Percentiles rank a stretch among this genome's conserved stretches.
Evolutionary conservation across 1,140 invertebrate genomes (phyloP).

Genomic region (Sitophilus oryzae): DNA sequence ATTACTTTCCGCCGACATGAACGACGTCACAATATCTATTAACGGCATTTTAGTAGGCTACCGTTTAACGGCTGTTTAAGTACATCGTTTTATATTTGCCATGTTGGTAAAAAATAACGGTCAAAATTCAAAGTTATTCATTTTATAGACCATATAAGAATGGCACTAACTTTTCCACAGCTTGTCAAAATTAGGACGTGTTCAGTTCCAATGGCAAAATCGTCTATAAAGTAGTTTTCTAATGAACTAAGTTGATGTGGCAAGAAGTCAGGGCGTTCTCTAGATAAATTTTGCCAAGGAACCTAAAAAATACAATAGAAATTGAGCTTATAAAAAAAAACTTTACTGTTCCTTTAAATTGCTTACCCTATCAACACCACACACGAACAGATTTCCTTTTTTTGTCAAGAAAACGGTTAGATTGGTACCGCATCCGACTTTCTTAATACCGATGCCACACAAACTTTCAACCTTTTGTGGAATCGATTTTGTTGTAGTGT

Average conservation of each 20-base stretch:
- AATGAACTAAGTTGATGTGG: slow-evolving; percentile 47
- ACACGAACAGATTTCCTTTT: slow-evolving; percentile 56
- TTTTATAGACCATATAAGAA: no score
- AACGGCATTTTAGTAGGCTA: no score
- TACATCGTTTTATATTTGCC: no score
- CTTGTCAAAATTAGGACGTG: slow-evolving; percentile 56
- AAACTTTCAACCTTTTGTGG: slow-evolving; percentile 54
- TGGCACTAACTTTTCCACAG: slow-evolving; percentile 53
- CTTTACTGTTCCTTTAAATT: neutral
- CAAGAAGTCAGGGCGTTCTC: slow-evolving; percentile 37
- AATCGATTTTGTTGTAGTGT: slow-evolving; percentile 51
- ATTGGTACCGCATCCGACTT: slow-evolving; percentile 59
- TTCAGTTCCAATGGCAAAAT: slow-evolving; percentile 59
- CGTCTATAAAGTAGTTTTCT: slow-evolving; percentile 50
- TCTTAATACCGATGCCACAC: slow-evolving; percentile 52
- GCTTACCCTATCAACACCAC: slow-evolving; percentile 53
- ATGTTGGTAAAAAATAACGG: no score
- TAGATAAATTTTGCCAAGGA: slow-evolving; percentile 52
- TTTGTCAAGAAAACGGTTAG: slow-evolving; percentile 60
- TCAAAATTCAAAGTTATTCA: no score
- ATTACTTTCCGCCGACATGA: no score
- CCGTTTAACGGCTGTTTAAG: no score
- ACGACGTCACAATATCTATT: no score
- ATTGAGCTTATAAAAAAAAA: neutral
- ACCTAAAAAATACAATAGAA: slow-evolving; percentile 32